Evolutionary conservation across 2,113 vertebrate species (phyloP), one percentile per base, ranked within the genome.

Genomic region (Climacteris rufus): DNA sequence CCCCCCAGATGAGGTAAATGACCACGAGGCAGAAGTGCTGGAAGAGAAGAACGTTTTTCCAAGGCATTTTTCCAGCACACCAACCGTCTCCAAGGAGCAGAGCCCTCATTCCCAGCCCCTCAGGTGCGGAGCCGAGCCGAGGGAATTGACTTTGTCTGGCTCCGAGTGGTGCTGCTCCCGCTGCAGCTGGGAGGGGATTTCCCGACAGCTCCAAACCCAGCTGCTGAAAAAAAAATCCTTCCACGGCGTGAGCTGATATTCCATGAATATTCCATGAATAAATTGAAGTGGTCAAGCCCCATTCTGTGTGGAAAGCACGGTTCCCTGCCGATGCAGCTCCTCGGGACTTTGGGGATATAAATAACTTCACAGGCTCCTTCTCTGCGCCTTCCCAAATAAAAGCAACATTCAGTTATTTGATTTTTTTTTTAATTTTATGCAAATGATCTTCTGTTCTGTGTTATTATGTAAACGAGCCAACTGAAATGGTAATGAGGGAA

Each of bases 391-490:
- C 77, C 81, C 39, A 75, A 89, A 89, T 66, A 80, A 90, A 94
- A 95, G 91, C 87, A 80, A 89, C 89, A 5, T 87, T 94, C 44
- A 12, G 88, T 66, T 87, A 76, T 94, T 77, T 33, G 68, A 93
- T 75, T 71, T 65, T 92, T 66, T 66, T 92, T 85, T 88, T 80
- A 96, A 95, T 96, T 97, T 95, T 95, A 94, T 96, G 96, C 93
- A 97, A 97, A 98, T 61, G 88, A 47, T 95, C 87, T 83, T 86
- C 90, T 57, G 20, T 93, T 82, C 71, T 87, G 96, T 64, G 96
- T 97, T 96, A 97, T 97, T 97, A 94, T 94, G 96, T 93, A 97
- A 97, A 89, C 66, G 96, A 97, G 89, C 77, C 87, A 97, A 97
- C 96, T 94, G 94, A 94, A 79, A 95, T 87, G 93, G 90, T 95